Percentiles rank a stretch among this genome's conserved stretches.
Evolutionary conservation across 2,113 vertebrate species (phyloP).

Genomic region (Sorex fumeus): DNA sequence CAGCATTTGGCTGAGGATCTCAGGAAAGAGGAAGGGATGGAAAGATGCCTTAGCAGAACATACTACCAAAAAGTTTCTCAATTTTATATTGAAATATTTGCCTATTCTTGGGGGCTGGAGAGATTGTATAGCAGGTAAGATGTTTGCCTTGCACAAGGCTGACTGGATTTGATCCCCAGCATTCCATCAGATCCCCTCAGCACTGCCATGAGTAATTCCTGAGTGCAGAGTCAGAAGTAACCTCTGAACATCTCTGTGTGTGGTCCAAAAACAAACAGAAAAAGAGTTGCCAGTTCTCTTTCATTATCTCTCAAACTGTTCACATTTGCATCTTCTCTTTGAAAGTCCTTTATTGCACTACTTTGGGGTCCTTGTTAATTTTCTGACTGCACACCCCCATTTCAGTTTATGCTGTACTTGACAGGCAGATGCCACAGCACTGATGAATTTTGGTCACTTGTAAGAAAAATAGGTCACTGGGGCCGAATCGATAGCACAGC

Average conservation of each 20-base stretch:
- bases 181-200: too few species aligned
- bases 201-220: too few species aligned
- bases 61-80: not conserved
- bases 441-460: not conserved
- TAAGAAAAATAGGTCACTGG: too few species aligned
- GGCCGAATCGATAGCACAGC: too few species aligned
- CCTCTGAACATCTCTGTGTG: too few species aligned
- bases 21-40: not conserved
- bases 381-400: not conserved
- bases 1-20: not conserved
- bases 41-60: not conserved
- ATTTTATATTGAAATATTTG: conserved; percentile 37
- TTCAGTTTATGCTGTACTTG: not conserved
- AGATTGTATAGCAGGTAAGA: too few species aligned
- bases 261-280: too few species aligned
- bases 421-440: not conserved
- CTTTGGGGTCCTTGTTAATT: not conserved
- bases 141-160: too few species aligned
- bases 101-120: not conserved
- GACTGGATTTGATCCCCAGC: too few species aligned
- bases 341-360: not conserved
- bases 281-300: too few species aligned
- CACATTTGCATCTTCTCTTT: not conserved
- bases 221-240: too few species aligned
- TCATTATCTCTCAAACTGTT: not conserved